Evolutionary conservation across 1,140 invertebrate species (phyloP).

Genomic region (Grapholita molesta): DNA sequence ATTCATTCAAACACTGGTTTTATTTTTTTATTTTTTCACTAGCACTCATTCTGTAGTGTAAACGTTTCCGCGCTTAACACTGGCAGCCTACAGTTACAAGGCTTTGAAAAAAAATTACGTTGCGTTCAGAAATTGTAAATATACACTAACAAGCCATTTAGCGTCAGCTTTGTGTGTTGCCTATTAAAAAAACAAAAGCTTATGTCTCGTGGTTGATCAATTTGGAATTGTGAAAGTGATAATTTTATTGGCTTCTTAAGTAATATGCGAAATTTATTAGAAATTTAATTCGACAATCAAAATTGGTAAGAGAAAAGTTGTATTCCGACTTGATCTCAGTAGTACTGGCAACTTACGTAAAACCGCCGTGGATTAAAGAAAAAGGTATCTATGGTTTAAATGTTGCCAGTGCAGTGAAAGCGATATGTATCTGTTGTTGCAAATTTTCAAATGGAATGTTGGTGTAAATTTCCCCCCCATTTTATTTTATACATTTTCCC

Average conservation of each 20-base stretch:
- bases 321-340: slow-evolving; percentile 73
- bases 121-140: slow-evolving; percentile 47
- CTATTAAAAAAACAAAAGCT: slow-evolving; percentile 39
- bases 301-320: slow-evolving; percentile 27
- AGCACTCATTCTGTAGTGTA: slow-evolving; percentile 3
- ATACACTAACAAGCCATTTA: slow-evolving; percentile 75
- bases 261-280: slow-evolving; percentile 24
- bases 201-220: slow-evolving; percentile 63
- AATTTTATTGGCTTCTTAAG: slow-evolving; percentile 60
- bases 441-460: slow-evolving; percentile 78
- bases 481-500: slow-evolving; percentile 58
- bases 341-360: slow-evolving; percentile 62
- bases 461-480: slow-evolving; percentile 72
- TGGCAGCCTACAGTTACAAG: slow-evolving; percentile 9
- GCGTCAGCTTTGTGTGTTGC: slow-evolving; percentile 64
- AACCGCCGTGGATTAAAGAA: slow-evolving; percentile 13
- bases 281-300: slow-evolving; percentile 4
- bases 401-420: slow-evolving; percentile 61
- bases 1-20: background rate
- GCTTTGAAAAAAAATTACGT: slow-evolving; percentile 25
- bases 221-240: slow-evolving; percentile 71
- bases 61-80: slow-evolving; percentile 2
- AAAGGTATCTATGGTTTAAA: slow-evolving; percentile 23
- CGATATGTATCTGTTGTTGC: slow-evolving; percentile 48
- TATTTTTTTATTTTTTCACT: background rate